Evolutionary conservation across 2,888 invertebrate genomes (phyloP), one percentile per base, ranked within the genome.

Genomic region (Stegana nigrithorax): DNA sequence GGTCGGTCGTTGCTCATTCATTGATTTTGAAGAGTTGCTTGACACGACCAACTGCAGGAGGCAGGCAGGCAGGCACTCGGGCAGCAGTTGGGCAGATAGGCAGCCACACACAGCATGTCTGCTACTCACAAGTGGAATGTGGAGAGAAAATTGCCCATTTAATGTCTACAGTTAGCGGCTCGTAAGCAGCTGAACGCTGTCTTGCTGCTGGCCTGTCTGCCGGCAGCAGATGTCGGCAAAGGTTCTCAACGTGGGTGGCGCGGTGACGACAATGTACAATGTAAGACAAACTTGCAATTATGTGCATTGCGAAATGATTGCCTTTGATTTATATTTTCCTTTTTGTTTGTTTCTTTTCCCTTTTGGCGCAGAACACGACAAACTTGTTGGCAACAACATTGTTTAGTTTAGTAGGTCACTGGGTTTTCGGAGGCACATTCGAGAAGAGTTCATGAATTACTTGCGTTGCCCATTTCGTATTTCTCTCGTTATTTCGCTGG

Each of bases 91-190:
- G 36, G n/a, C 32, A 32, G 32, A 32, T n/a, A 3, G 32, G n/a
- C 36, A 36, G 36, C 10, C 36, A 36, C 2, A 47, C 53, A 36
- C n/a, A 55, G 32, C 36, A n/a, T 36, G 36, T n/a, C n/a, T n/a
- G n/a, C n/a, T n/a, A n/a, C n/a, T n/a, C n/a, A n/a, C n/a, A 55
- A 55, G 32, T 36, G 32, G 53, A 55, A 55, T 55, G 27, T 55
- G 21, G 36, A 55, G 19, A 55, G 32, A 55, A 55, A 55, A 55
- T 36, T 55, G 53, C 21, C 21, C 32, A 55, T 55, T 55, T 36
- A 36, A 55, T 55, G 32, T 36, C 32, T 32, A 32, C 23, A 27
- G 51, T 51, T 25, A 51, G n/a, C 23, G 12, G n/a, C 4, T 45
- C 21, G 23, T 26, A 50, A 25, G 25, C 12, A 2, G 53, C 21